These are phyloP conservation scores for Cuniculus paca DNA, from an alignment of 2,797 vertebrate genomes.

Conservation along the genomic window DNA sequence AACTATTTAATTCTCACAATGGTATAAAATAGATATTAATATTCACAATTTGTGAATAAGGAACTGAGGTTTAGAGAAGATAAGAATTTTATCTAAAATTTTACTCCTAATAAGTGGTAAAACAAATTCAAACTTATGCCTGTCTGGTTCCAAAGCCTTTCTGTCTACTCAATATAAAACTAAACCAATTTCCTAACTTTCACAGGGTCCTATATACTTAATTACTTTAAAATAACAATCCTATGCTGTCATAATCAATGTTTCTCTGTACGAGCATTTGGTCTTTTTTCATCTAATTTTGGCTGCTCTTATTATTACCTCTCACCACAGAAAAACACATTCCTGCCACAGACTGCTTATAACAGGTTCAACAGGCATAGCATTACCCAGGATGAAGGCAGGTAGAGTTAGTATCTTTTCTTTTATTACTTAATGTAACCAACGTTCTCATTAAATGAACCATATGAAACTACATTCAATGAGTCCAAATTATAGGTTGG, in stretches of 20 bases:
- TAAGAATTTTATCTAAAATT: neutral
- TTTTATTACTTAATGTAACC: neutral
- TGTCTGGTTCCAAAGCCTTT: neutral
- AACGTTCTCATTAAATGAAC: neutral
- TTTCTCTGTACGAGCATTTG: neutral
- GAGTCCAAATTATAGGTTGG: neutral
- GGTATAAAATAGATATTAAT: neutral
- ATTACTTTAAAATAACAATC: neutral
- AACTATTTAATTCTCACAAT: neutral
- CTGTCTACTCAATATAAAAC: neutral
- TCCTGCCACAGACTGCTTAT: neutral
- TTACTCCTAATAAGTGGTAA: neutral
- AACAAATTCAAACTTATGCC: neutral
- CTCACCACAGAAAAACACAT: neutral
- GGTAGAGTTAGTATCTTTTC: neutral
- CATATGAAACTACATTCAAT: neutral
- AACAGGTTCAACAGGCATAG: neutral
- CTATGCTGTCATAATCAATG: fast-evolving
- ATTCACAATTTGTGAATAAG: neutral
- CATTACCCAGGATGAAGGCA: neutral
- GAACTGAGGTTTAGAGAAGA: neutral
- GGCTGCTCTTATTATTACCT: fast-evolving
- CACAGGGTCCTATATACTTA: neutral
- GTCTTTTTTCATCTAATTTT: neutral
- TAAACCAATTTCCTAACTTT: neutral